Base-by-base conservation (phyloP, 2,888 invertebrate species). In the Agriopis marginaria region DNA sequence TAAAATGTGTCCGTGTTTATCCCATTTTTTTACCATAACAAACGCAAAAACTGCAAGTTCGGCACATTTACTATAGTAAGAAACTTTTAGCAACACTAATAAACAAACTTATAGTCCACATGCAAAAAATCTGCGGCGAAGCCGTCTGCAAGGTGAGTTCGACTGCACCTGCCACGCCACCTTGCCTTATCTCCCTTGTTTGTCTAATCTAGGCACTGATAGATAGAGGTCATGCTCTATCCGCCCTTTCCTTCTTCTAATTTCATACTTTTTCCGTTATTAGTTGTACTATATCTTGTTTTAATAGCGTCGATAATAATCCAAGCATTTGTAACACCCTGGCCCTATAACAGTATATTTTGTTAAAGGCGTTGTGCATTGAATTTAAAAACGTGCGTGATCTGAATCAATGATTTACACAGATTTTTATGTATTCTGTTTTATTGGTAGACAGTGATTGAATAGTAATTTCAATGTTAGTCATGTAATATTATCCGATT, bases 331-430 rank as follows among this genome's bases (percentile, higher is more conserved):
- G n/a, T 39, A 32, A 39, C 54, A 10, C 8, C 10, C n/a, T 49
- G 49, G n/a, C 45, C 23, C 12, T 32, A 1, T 53, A 53, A 32
- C 42, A 53, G 62, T 62, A 17, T 53, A 45, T 54, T 50, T 53
- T 6, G 44, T 53, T 10, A 61, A 71, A 69, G 70, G 63, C 63
- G 70, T 71, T 68, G 70, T 44, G 63, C 39, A 51, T 60, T 74
- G 67, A 67, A 70, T 68, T 40, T 59, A n/a, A 59, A 50, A 23
- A 40, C 14, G 54, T 39, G 61, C 76, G 69, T 77, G 77, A 55
- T 66, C 50, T 14, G 77, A 75, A 75, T 72, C 47, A 66, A 45
- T 77, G 65, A 69, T 74, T 72, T 69, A 55, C 62, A 56, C 44
- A 66, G 64, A 62, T 59, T 60, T 69, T 71, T 71, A 66, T 68